These are phyloP conservation scores for Mustela nigripes DNA, from an alignment of 2,113 vertebrate species.

Conservation along the genomic window DNA sequence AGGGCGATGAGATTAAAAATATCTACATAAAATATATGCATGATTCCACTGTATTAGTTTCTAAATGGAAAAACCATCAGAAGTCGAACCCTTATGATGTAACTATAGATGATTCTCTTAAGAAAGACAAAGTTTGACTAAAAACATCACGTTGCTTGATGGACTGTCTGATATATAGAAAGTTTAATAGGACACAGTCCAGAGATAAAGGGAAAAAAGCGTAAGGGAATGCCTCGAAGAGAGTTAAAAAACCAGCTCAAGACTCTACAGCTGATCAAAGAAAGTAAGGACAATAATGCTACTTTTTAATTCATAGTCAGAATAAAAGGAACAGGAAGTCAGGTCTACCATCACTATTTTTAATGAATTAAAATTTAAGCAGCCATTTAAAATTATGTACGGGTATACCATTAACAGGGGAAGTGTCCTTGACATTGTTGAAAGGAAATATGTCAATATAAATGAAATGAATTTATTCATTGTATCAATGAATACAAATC, in stretches of 20 bases:
- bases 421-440: neutral
- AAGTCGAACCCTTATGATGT: neutral
- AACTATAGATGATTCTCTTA: neutral
- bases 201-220: neutral
- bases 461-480: neutral
- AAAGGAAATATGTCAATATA: neutral
- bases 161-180: neutral
- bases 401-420: neutral
- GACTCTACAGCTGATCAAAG: neutral
- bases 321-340: neutral
- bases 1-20: neutral
- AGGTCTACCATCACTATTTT: neutral
- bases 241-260: neutral
- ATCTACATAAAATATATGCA: neutral
- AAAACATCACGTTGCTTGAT: neutral
- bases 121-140: neutral
- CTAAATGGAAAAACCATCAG: neutral
- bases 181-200: neutral
- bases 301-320: neutral
- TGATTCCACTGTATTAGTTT: neutral
- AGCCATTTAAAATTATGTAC: neutral
- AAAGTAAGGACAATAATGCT: neutral
- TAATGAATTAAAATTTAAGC: constrained; percentile 4
- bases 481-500: too few relatives aligned
- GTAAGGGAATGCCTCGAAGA: neutral